Evolutionary conservation across 2,113 vertebrate genomes (phyloP).

Genomic region (Trogon melanurus): DNA sequence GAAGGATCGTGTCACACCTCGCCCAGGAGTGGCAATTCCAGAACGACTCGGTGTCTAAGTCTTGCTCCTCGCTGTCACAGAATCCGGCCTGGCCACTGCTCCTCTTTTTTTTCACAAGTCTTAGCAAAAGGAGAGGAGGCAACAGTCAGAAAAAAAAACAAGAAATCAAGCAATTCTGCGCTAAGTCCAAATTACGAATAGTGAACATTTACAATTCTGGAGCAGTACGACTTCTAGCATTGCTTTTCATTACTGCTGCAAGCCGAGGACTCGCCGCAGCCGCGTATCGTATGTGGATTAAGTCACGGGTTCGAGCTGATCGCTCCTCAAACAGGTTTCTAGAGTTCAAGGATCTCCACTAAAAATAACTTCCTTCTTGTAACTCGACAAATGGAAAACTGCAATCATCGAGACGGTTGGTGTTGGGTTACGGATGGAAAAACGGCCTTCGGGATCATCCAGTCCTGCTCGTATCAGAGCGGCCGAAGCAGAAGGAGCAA

Average conservation of each 20-base stretch:
- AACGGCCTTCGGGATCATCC: background rate
- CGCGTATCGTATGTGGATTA: background rate
- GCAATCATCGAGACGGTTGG: background rate
- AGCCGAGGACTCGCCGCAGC: background rate
- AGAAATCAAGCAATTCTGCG: background rate
- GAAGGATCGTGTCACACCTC: background rate
- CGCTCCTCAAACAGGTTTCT: background rate
- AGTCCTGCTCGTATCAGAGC: background rate
- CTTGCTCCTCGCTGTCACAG: background rate
- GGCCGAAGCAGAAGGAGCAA: background rate
- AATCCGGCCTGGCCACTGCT: background rate
- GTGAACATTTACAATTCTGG: background rate
- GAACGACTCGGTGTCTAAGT: background rate
- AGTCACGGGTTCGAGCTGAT: background rate
- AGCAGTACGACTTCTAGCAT: background rate
- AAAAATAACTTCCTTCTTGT: slow-evolving; percentile 47
- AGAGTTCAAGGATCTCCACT: slow-evolving; percentile 32
- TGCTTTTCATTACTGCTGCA: background rate
- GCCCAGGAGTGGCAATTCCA: background rate
- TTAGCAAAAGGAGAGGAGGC: background rate
- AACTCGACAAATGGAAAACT: background rate
- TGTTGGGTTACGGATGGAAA: background rate
- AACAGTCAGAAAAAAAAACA: background rate
- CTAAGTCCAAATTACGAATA: rapidly evolving
- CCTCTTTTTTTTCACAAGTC: background rate